Evolutionary conservation across 2,888 invertebrate species (phyloP).

Genomic region (Dioctria linearis): DNA sequence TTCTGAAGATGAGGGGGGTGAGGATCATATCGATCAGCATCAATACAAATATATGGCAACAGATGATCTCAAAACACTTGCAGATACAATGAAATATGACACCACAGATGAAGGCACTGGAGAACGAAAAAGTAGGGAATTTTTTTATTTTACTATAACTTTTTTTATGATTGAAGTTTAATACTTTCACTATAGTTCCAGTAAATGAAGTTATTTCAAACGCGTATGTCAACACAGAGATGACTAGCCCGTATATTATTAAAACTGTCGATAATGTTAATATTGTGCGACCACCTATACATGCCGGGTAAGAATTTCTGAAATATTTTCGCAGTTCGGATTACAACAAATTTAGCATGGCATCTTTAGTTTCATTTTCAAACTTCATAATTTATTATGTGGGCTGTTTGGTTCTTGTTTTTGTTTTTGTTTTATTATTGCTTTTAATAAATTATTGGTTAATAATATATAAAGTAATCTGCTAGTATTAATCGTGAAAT

Average conservation of each 20-base stretch:
- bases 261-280: slow-evolving; percentile 75
- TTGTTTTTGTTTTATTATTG: slow-evolving; percentile 10
- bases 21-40: slow-evolving; percentile 76
- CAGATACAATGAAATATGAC: slow-evolving; percentile 82
- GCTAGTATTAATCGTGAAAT: too few relatives aligned
- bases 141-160: neutral
- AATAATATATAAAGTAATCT: too few relatives aligned
- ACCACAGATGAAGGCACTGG: slow-evolving; percentile 76
- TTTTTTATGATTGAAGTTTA: neutral
- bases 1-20: slow-evolving; percentile 98
- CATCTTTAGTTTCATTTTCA: neutral
- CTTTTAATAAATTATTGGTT: neutral
- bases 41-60: slow-evolving; percentile 86
- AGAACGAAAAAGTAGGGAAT: slow-evolving; percentile 61
- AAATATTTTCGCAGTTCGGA: neutral
- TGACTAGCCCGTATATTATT: slow-evolving; percentile 67
- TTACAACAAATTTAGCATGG: neutral
- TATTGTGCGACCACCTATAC: slow-evolving; percentile 76
- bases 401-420: slow-evolving; percentile 22
- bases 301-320: slow-evolving; percentile 75
- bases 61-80: slow-evolving; percentile 84
- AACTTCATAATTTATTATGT: slow-evolving; percentile 9
- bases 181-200: slow-evolving; percentile 28
- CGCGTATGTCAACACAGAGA: slow-evolving; percentile 60
- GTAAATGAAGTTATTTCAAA: slow-evolving; percentile 60